phyloP scores from a whole-genome alignment of 2,113 vertebrate genomes.

The mouse (Mus musculus) region GRCm39 chr7:81392001-81392500 shows the following conservation, averaged over 20 bases:
- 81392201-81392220: constrained; percentile 92
- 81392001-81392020: background rate
- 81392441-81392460: constrained; percentile 91
- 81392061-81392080: background rate
- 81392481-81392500: constrained; percentile 90
- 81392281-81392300: constrained; percentile 92
- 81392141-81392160: constrained; percentile 88
- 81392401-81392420: constrained; percentile 91
- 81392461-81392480: constrained; percentile 92
- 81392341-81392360: constrained; percentile 89
- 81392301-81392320: constrained; percentile 90
- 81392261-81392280: constrained; percentile 85
- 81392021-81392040: background rate
- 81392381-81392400: constrained; percentile 94
- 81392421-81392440: constrained; percentile 73
- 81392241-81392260: constrained; percentile 84
- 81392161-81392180: constrained; percentile 96
- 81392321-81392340: constrained; percentile 93
- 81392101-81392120: constrained; percentile 88
- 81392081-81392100: background rate
- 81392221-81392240: constrained; percentile 92
- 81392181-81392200: constrained; percentile 95
- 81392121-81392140: constrained; percentile 94
- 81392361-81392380: constrained; percentile 93
- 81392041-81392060: background rate